These are phyloP conservation scores for Anguilla rostrata DNA, from an alignment of 2,113 vertebrate genomes.

Conservation along the genomic window DNA sequence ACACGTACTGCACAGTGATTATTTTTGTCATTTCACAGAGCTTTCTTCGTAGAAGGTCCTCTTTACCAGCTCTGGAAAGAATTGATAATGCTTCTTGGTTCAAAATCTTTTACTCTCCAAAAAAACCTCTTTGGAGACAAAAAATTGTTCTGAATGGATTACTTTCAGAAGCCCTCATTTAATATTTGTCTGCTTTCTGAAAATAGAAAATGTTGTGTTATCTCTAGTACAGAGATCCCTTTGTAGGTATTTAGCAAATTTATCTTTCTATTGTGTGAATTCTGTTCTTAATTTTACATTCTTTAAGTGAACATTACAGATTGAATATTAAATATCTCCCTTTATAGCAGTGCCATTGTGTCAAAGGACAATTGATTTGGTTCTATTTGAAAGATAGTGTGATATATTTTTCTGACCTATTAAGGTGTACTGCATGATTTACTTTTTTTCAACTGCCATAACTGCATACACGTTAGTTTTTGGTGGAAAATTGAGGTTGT, in stretches of 20 bases:
- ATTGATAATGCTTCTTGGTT: neutral
- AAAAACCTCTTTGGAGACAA: neutral
- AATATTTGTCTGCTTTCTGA: neutral
- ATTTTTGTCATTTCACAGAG: neutral
- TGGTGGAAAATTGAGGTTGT: neutral
- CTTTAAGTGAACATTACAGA: constrained; percentile 8
- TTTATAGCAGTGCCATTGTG: constrained; percentile 4
- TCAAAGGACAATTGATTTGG: neutral
- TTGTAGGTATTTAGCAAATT: neutral
- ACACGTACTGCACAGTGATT: neutral
- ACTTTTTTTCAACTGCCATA: neutral
- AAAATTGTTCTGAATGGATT: neutral
- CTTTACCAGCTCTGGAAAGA: neutral
- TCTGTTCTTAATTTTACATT: neutral
- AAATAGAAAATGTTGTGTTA: constrained; percentile 5
- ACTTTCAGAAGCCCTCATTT: neutral
- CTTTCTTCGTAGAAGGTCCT: neutral
- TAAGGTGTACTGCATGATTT: neutral
- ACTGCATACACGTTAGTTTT: neutral
- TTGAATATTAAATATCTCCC: constrained; percentile 16
- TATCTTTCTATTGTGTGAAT: neutral
- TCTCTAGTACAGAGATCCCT: neutral
- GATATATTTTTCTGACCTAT: neutral
- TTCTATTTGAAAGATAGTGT: neutral
- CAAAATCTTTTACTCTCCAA: neutral